Conservation (phyloP, 30 jellyfish, hydroid and myxozoan species). For the Mastigias papua region DNA sequence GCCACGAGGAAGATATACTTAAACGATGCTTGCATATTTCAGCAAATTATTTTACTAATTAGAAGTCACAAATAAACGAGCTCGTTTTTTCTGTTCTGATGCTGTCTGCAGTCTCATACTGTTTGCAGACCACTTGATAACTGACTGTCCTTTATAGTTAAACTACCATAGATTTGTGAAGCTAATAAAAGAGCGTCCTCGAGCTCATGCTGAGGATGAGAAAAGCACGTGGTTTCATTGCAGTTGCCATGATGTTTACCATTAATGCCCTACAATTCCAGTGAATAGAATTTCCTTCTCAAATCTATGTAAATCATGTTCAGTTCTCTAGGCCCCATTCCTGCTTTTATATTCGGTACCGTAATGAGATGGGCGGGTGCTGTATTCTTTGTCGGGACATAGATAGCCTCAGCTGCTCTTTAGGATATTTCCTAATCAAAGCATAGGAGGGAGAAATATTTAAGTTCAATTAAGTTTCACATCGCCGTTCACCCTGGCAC, state of each 20-base stretch:
- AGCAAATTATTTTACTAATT: neutral
- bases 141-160: neutral
- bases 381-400: neutral
- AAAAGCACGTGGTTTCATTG: constrained; percentile 22
- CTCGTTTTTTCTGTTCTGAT: neutral
- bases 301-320: neutral
- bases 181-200: constrained; percentile 16
- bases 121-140: neutral
- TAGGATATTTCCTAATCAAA: neutral
- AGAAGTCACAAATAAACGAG: neutral
- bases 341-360: neutral
- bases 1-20: neutral
- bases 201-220: constrained; percentile 68
- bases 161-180: neutral
- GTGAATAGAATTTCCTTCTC: neutral
- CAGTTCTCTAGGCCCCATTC: neutral
- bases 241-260: neutral
- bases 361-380: neutral
- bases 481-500: neutral
- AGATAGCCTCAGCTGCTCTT: neutral
- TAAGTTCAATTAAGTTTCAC: neutral
- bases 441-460: neutral
- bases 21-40: neutral
- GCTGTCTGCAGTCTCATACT: neutral
- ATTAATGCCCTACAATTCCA: neutral